Base-by-base conservation (phyloP, 1,140 invertebrate species). In the Ylistrum balloti region DNA sequence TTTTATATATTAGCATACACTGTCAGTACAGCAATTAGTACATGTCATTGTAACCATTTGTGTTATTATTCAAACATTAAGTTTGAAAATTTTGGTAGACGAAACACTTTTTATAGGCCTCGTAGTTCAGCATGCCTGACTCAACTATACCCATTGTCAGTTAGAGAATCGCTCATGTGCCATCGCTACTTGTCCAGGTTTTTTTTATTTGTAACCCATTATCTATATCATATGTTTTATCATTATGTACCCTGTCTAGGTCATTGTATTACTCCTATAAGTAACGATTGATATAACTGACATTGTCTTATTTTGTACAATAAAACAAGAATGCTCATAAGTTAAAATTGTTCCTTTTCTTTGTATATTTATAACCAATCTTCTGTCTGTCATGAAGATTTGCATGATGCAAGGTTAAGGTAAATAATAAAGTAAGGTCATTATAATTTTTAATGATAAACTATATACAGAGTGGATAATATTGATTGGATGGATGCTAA, bases 311-410 rank as follows among this genome's bases (percentile, higher is more conserved):
- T 74, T 74, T 74, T 74, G 56, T 74, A 74, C 56, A 74, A 74
- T 74, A 74, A 74, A 74, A 74, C 56, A 74, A 74, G 56, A 74
- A 74, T 74, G 56, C 56, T 74, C 56, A 74, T 74, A 74, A 74
- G 5, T 5, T n/a, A 17, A 17, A 28, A 11, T 74, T 74, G 56
- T 74, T 74, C 22, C n/a, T 74, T n/a, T 17, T 74, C 5, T 74
- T 74, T 74, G 45, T 48, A 48, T 20, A 20, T 20, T 48, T n/a
- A n/a, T n/a, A n/a, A n/a, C n/a, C n/a, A n/a, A n/a, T n/a, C n/a
- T n/a, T n/a, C n/a, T n/a, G n/a, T n/a, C n/a, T n/a, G n/a, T n/a
- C n/a, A n/a, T n/a, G n/a, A n/a, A n/a, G n/a, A n/a, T n/a, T n/a
- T n/a, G n/a, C n/a, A n/a, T n/a, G n/a, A n/a, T n/a, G n/a, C n/a